These are phyloP conservation scores for Euplexia lucipara DNA, from an alignment of 2,888 invertebrate genomes.

Conservation along the genomic window DNA sequence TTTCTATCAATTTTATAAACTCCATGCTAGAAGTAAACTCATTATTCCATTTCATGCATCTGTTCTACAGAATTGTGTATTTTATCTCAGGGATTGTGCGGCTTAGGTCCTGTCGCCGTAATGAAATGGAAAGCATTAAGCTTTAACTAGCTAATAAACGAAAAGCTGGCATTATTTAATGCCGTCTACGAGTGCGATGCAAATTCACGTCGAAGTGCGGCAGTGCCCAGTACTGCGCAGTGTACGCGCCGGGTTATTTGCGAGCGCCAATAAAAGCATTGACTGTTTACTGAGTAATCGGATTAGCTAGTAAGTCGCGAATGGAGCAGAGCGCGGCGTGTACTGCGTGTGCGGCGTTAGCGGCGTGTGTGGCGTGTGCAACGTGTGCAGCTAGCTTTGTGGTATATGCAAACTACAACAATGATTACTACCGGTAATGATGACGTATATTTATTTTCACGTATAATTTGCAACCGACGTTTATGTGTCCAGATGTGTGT, in stretches of 20 bases:
- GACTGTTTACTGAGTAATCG: conserved; percentile 16
- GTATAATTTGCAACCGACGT: background rate
- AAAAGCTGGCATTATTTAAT: conserved; percentile 33
- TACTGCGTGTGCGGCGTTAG: background rate
- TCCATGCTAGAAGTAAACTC: background rate
- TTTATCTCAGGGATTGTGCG: conserved; percentile 23
- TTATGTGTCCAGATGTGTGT: background rate
- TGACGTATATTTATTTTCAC: background rate
- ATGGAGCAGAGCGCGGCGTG: background rate
- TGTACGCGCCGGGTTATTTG: conserved; percentile 4
- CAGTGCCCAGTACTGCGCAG: background rate
- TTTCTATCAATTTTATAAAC: too few relatives aligned
- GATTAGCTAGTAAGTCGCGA: conserved; percentile 19
- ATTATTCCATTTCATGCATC: conserved; percentile 4
- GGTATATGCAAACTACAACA: background rate
- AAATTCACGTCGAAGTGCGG: conserved; percentile 19
- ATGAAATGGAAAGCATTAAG: conserved; percentile 39
- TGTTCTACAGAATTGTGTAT: conserved; percentile 19
- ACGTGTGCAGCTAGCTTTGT: too few relatives aligned
- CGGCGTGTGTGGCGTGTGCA: too few relatives aligned
- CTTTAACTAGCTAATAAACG: conserved; percentile 21
- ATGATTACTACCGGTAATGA: background rate
- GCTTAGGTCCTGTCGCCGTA: conserved; percentile 28
- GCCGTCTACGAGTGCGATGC: conserved; percentile 26
- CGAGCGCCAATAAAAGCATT: conserved; percentile 14